These are phyloP conservation scores for Himalopsyche anomala DNA, from an alignment of 2,888 invertebrate genomes.

Conservation along the genomic window DNA sequence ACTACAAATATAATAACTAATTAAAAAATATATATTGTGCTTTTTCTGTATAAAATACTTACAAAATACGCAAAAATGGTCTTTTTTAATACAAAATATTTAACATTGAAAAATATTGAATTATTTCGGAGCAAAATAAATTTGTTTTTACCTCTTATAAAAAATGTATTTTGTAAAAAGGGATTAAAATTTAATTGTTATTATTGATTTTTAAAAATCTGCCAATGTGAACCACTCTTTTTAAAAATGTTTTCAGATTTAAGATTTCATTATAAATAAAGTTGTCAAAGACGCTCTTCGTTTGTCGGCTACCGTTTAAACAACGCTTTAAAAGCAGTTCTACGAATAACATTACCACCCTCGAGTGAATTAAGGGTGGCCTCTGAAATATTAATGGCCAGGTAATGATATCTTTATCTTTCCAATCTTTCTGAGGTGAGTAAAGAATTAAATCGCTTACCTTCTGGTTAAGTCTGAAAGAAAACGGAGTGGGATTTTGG, in stretches of 20 bases:
- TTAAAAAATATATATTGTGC: too few relatives aligned
- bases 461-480: conserved; percentile 24
- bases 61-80: too few relatives aligned
- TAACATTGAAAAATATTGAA: too few relatives aligned
- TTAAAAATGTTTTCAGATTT: neutral
- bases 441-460: conserved; percentile 23
- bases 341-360: conserved; percentile 15
- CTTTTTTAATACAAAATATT: too few relatives aligned
- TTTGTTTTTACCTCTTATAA: too few relatives aligned
- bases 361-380: conserved; percentile 26
- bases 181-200: too few relatives aligned
- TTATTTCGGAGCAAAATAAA: too few relatives aligned
- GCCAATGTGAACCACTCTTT: neutral
- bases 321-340: conserved; percentile 33
- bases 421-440: neutral
- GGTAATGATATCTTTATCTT: conserved; percentile 42
- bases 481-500: neutral
- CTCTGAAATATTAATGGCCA: neutral
- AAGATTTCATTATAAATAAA: neutral
- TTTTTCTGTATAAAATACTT: too few relatives aligned
- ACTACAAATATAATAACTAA: too few relatives aligned
- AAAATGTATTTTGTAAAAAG: too few relatives aligned
- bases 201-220: neutral
- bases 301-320: conserved; percentile 42
- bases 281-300: conserved; percentile 18